These are phyloP conservation scores for Oryzias javanicus DNA, from an alignment of 2,113 vertebrate genomes.

Conservation along the genomic window DNA sequence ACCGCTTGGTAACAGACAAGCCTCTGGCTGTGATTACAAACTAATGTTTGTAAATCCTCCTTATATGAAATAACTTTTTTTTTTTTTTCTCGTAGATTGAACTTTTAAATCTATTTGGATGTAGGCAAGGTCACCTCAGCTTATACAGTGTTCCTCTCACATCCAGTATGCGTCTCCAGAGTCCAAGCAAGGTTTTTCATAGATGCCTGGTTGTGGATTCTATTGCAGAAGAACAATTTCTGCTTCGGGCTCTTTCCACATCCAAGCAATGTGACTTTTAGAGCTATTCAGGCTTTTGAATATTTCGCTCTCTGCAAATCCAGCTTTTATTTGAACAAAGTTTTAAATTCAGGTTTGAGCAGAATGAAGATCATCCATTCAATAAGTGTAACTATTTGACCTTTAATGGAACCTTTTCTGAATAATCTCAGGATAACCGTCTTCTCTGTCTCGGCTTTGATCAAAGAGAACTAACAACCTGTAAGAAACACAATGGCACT, in stretches of 20 bases:
- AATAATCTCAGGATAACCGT: too few relatives aligned
- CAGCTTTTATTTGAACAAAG: too few relatives aligned
- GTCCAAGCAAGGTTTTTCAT: background rate
- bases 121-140: background rate
- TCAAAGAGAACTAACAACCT: too few relatives aligned
- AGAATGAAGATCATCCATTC: too few relatives aligned
- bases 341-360: too few relatives aligned
- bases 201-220: too few relatives aligned
- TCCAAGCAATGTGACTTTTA: background rate
- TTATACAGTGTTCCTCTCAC: background rate
- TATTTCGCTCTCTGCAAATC: too few relatives aligned
- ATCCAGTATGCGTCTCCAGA: background rate
- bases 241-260: background rate
- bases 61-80: background rate
- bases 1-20: too few relatives aligned
- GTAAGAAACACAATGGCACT: background rate
- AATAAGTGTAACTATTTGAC: too few relatives aligned
- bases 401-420: too few relatives aligned
- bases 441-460: too few relatives aligned
- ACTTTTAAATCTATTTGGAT: background rate
- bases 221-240: background rate
- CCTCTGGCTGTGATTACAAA: background rate
- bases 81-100: background rate
- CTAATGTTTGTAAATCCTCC: background rate
- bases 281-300: too few relatives aligned